phyloP scores from a whole-genome alignment of 2,797 vertebrate genomes.

The Moxostoma hubbsi region DNA sequence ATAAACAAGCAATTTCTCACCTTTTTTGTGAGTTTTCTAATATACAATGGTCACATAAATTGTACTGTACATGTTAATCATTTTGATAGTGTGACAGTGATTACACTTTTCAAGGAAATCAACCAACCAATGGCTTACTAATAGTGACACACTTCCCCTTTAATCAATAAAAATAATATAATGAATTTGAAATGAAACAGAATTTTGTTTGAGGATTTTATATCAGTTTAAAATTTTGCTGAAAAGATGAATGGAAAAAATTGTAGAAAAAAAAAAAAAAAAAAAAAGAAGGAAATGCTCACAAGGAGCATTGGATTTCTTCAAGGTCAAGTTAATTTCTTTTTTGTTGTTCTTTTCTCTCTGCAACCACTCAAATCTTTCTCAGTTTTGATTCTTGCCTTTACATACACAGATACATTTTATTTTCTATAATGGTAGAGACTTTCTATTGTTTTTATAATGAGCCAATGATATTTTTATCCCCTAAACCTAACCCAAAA shows the following conservation, averaged over 20 bases:
- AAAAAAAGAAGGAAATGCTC: not conserved
- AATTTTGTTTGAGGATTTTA: not conserved
- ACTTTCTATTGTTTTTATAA: too few relatives aligned
- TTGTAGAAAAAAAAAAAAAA: not conserved
- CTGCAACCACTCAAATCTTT: not conserved
- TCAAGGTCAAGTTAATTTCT: not conserved
- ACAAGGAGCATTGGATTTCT: not conserved
- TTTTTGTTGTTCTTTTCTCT: not conserved
- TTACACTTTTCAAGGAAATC: too few relatives aligned
- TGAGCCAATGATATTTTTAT: too few relatives aligned
- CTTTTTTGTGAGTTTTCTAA: not conserved
- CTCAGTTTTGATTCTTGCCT: not conserved
- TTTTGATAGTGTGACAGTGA: too few relatives aligned
- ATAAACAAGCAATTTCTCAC: conserved; percentile 73
- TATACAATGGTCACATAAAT: not conserved
- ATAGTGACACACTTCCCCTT: too few relatives aligned
- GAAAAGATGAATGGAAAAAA: conserved; percentile 37
- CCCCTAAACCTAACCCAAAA: too few relatives aligned
- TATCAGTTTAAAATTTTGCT: not conserved
- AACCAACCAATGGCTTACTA: too few relatives aligned
- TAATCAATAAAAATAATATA: too few relatives aligned
- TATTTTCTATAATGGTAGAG: too few relatives aligned
- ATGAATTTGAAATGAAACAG: not conserved
- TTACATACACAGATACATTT: not conserved
- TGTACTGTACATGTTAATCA: too few relatives aligned